These are phyloP conservation scores for Amphiduros pacificus DNA, from an alignment of 2,888 invertebrate genomes.

Conservation along the genomic window DNA sequence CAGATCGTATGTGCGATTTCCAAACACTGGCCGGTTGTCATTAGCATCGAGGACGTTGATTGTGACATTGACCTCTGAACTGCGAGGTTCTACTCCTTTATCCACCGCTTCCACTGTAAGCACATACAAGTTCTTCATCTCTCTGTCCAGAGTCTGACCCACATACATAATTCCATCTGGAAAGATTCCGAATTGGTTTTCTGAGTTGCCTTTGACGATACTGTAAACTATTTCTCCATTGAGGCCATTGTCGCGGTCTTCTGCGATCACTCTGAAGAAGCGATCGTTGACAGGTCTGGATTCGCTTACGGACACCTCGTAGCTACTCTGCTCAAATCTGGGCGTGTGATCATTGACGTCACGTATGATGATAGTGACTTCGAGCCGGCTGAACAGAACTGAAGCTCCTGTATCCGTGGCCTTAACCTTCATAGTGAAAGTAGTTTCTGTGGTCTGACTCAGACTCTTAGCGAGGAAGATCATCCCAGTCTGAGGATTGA, in stretches of 20 bases:
- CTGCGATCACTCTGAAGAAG: slow-evolving; percentile 44
- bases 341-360: slow-evolving; percentile 97
- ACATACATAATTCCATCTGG: slow-evolving; percentile 93
- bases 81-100: slow-evolving; percentile 60
- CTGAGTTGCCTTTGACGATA: slow-evolving; percentile 83
- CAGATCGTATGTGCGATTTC: slow-evolving; percentile 63
- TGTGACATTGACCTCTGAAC: slow-evolving; percentile 84
- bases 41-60: slow-evolving; percentile 71
- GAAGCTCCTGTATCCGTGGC: slow-evolving; percentile 47
- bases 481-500: slow-evolving; percentile 84
- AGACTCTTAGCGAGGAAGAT: slow-evolving; percentile 80
- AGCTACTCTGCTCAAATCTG: slow-evolving; percentile 86
- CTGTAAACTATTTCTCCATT: slow-evolving; percentile 58
- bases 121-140: slow-evolving; percentile 88
- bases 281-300: slow-evolving; percentile 87
- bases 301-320: slow-evolving; percentile 88
- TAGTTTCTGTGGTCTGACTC: slow-evolving; percentile 20
- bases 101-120: slow-evolving; percentile 83
- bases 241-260: slow-evolving; percentile 45
- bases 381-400: slow-evolving; percentile 33
- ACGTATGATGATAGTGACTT: slow-evolving; percentile 65
- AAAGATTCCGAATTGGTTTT: slow-evolving; percentile 88
- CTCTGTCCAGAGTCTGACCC: slow-evolving; percentile 81
- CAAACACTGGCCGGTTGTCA: slow-evolving; percentile 65
- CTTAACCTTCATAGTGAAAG: slow-evolving; percentile 35